phyloP scores from a whole-genome alignment of 92 coral and sea anemone species.

The Bergia sp. region DNA sequence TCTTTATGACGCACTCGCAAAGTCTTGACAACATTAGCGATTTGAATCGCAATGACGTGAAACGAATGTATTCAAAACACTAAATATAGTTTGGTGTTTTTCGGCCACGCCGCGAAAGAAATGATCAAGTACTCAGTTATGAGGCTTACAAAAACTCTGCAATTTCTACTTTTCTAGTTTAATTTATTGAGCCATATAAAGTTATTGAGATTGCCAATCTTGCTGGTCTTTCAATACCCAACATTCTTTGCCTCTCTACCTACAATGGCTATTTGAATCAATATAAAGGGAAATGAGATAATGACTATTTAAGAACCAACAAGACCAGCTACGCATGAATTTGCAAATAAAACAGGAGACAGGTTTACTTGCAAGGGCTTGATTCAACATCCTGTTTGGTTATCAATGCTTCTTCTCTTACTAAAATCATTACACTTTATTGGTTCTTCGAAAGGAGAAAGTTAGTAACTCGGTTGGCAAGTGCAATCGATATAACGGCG shows the following conservation, averaged over 20 bases:
- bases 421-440: not conserved
- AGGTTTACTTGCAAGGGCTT: no score
- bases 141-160: not conserved
- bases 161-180: not conserved
- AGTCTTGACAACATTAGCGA: no score
- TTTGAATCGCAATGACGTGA: not conserved
- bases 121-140: not conserved
- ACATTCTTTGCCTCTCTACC: not conserved
- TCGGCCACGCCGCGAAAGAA: not conserved
- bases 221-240: not conserved
- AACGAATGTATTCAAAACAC: conserved; percentile 2
- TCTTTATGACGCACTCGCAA: not conserved
- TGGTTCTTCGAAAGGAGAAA: not conserved
- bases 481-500: not conserved
- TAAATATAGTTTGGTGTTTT: not conserved
- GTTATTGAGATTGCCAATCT: not conserved
- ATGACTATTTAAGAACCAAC: not conserved
- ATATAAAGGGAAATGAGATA: not conserved
- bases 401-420: no score
- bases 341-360: conserved; percentile 7
- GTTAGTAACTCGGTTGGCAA: not conserved
- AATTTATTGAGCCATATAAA: not conserved
- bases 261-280: not conserved
- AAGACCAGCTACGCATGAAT: not conserved
- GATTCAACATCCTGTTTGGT: not conserved